Base-by-base conservation (phyloP, 2,888 invertebrate genomes). In the Synanthedon formicaeformis region DNA sequence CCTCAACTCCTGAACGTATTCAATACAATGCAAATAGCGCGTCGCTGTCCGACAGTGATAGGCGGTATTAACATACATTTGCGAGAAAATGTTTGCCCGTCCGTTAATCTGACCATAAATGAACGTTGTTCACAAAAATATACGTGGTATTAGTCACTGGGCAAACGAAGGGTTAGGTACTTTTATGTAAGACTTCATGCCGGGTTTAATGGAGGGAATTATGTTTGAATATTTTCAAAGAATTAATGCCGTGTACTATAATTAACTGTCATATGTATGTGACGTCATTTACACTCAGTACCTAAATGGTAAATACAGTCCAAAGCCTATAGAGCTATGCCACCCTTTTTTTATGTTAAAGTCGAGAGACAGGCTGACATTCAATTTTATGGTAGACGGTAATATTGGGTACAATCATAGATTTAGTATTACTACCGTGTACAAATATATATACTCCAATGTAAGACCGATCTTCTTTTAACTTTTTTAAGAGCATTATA, bases 21-120 rank as follows among this genome's bases (percentile, higher is more conserved):
- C 78, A 77, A 75, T 78, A 76, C 76, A 77, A 80, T 76, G 78
- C 75, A 78, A 78, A 79, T 81, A 77, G 61, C 62, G 59, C 62
- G 58, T 60, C 64, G 55, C 75, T 79, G 82, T 60, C 58, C 62
- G 70, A 65, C 78, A 66, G 75, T 76, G 83, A 83, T 83, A 82
- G 65, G 71, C 60, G 60, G 69, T 63, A 81, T 82, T 81, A 79
- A 73, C 80, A 81, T 80, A 80, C 66, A 75, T 71, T 71, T 62
- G 60, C 55, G 51, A 57, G 55, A 68, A 61, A 41, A 18, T 63
- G 61, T 65, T 58, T 54, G 69, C 64, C 59, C 60, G 61, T 58
- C 57, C 64, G 70, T 76, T 76, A 72, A 78, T 73, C 75, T 68
- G 53, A 54, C 64, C 60, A 23, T 16, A 56, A 65, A 66, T 60